Base-by-base conservation (phyloP, 1,140 invertebrate species). In the Asbolus verrucosus region DNA sequence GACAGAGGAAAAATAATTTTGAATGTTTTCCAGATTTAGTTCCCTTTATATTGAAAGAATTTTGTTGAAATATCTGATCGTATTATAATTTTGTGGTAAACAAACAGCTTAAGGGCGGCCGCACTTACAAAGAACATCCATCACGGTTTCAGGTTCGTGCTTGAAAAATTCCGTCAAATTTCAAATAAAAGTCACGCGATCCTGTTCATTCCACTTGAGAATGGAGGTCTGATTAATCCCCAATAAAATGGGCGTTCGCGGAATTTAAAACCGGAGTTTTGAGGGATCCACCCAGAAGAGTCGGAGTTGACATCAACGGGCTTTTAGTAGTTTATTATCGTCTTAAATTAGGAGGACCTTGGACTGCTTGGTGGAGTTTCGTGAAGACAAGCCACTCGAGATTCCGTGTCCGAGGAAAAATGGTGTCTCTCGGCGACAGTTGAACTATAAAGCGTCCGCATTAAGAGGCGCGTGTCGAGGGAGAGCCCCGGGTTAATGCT, bases 111-210 rank as follows among this genome's bases (percentile, higher is more conserved):
- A 6, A 27, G 21, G 21, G 8, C 33, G 11, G 9, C 2, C n/a
- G n/a, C n/a, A n/a, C n/a, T n/a, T n/a, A n/a, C n/a, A n/a, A n/a
- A n/a, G 14, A 24, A 8, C 46, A 54, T 54, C 46, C 24, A 63
- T 39, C 33, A 63, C 61, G 15, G n/a, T 54, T 21, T 54, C 46
- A 13, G 21, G 13, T 54, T 54, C 46, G 46, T 54, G 46, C 46
- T 21, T 54, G 46, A 54, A 54, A 54, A 54, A 27, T 54, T 54
- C 19, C 24, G 19, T 21, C 21, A 54, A 54, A 63, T 63, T 63
- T 63, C 33, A 41, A 63, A 63, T 63, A 63, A 54, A 63, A 63
- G 61, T 63, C 61, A 63, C 61, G 61, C 61, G 36, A 41, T 24
- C 36, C 18, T 13, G 36, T 21, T 54, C 46, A 54, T 54, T 54